These are phyloP conservation scores for Reinhardtius hippoglossoides DNA, from an alignment of 2,113 vertebrate genomes.

Conservation along the genomic window DNA sequence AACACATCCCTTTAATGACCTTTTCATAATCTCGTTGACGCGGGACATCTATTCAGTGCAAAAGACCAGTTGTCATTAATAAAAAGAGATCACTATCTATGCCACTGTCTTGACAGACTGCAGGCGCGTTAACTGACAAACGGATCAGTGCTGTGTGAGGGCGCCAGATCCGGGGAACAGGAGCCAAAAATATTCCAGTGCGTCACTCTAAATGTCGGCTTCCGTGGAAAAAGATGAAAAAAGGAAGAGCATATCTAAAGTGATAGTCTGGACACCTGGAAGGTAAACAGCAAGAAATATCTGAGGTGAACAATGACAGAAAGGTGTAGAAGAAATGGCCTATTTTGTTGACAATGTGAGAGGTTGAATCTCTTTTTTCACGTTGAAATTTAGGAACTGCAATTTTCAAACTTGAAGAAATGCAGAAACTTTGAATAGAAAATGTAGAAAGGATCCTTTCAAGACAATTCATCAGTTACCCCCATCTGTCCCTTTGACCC, in stretches of 20 bases:
- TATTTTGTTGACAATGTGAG: not conserved
- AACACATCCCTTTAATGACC: not conserved
- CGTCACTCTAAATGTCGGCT: conserved; percentile 55
- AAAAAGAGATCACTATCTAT: conserved; percentile 20
- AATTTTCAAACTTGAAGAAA: not conserved
- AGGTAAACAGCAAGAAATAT: not conserved
- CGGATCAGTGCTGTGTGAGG: conserved; percentile 5
- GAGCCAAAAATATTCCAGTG: conserved; percentile 40
- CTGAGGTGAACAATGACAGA: not conserved
- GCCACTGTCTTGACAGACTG: conserved; percentile 24
- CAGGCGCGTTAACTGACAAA: conserved; percentile 17
- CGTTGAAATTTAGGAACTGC: not conserved
- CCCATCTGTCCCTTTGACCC: conserved; percentile 5
- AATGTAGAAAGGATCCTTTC: not conserved
- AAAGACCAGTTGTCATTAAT: conserved; percentile 7
- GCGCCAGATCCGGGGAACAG: not conserved
- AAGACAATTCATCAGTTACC: conserved; percentile 4
- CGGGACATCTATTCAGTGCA: not conserved
- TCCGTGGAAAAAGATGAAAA: conserved; percentile 11
- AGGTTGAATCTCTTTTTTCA: not conserved
- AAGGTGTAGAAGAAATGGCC: not conserved
- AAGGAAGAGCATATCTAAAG: conserved; percentile 8
- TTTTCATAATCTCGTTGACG: conserved; percentile 11
- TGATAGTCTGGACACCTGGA: conserved; percentile 53
- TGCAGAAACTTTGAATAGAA: not conserved